Evolutionary conservation across 2,113 vertebrate genomes (phyloP).

Genomic region (Limanda limanda): DNA sequence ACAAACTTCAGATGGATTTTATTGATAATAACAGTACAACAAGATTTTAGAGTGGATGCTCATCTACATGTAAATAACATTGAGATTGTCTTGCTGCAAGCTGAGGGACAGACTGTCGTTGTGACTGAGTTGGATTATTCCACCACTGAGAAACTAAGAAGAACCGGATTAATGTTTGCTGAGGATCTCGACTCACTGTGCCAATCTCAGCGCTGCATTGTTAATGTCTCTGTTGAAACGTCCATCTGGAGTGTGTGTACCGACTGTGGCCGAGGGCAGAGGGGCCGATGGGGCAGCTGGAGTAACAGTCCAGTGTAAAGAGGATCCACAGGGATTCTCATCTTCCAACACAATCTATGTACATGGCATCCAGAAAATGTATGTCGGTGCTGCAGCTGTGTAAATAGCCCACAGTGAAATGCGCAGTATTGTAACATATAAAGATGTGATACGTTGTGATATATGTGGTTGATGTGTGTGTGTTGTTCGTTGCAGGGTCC

Average conservation of each 20-base stretch:
- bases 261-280: slow-evolving; percentile 35
- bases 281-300: slow-evolving; percentile 47
- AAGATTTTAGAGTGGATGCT: no score
- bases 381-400: slow-evolving; percentile 59
- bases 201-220: slow-evolving; percentile 29
- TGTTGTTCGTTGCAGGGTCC: slow-evolving; percentile 84
- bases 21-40: no score
- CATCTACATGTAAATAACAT: no score
- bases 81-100: no score
- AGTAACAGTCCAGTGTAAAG: slow-evolving; percentile 54
- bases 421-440: neutral
- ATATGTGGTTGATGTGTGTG: neutral
- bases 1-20: no score
- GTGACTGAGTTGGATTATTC: slow-evolving; percentile 21
- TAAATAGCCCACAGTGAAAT: slow-evolving; percentile 35
- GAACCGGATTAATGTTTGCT: slow-evolving; percentile 43
- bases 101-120: no score
- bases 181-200: slow-evolving; percentile 36
- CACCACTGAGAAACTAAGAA: slow-evolving; percentile 17
- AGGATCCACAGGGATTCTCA: slow-evolving; percentile 33
- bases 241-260: slow-evolving; percentile 46
- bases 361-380: slow-evolving; percentile 11
- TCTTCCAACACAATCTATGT: slow-evolving; percentile 28
- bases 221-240: slow-evolving; percentile 38
- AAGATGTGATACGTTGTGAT: neutral